Percentiles rank a stretch among this genome's conserved stretches.
Conservation (phyloP, 1,140 invertebrate genomes). For the Papilio glaucus region DNA sequence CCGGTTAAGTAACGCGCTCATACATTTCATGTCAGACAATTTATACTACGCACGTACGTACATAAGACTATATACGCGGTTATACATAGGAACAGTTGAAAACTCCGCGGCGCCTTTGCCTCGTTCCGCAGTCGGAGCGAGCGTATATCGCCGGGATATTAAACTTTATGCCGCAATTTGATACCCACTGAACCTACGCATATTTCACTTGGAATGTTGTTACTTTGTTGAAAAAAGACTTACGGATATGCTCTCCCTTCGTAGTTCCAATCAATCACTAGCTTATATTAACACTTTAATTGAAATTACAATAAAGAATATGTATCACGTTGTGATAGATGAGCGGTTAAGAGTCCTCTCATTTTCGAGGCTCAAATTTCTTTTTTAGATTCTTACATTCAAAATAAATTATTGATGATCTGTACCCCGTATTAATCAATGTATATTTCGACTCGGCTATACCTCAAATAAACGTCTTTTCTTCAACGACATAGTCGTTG, state of each 20-base stretch:
- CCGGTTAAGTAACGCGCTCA: constrained; percentile 2
- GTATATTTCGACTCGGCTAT: too few relatives aligned
- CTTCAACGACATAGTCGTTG: too few relatives aligned
- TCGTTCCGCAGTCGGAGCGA: constrained; percentile 4
- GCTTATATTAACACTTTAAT: too few relatives aligned
- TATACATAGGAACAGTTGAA: background rate
- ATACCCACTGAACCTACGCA: constrained; percentile 23
- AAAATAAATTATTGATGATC: too few relatives aligned
- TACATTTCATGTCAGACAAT: constrained; percentile 17
- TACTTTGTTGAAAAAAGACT: background rate
- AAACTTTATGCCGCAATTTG: constrained; percentile 30
- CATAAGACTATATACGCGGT: background rate
- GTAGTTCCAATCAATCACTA: too few relatives aligned
- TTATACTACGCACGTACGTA: constrained; percentile 17
- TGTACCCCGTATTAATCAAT: too few relatives aligned
- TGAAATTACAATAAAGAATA: too few relatives aligned
- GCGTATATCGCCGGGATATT: constrained; percentile 22
- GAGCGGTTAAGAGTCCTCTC: too few relatives aligned
- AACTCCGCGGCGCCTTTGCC: constrained; percentile 7
- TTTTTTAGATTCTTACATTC: too few relatives aligned
- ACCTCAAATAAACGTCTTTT: too few relatives aligned
- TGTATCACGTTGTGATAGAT: too few relatives aligned
- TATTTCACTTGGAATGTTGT: constrained; percentile 27
- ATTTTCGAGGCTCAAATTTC: too few relatives aligned
- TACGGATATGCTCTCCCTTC: background rate